Base-by-base conservation (phyloP, 92 coral and sea anemone species). In the Montipora capitata region DNA sequence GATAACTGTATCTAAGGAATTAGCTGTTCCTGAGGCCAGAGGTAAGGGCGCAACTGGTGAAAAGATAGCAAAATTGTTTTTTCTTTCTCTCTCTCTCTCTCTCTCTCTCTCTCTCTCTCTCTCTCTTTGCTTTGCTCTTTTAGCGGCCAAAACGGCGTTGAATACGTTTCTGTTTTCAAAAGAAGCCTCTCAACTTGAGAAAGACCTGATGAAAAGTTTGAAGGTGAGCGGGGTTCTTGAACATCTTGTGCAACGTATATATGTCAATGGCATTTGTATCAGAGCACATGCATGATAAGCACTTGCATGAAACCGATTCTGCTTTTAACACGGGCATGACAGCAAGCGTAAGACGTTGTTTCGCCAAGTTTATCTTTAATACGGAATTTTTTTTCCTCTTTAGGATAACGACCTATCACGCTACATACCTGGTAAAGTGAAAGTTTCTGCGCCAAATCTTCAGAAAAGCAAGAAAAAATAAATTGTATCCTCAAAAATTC, bases 391-490 rank as follows among this genome's bases (percentile, higher is more conserved):
- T 67, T 52, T 49, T 76, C 12, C 5, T 48, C 39, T 84, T 54
- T 83, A 97, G 99, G 99, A 97, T 85, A 94, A 92, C 39, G 99
- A 97, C 78, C 92, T 97, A 4, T 94, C 99, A 0, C 91, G 98
- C 57, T 92, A 94, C 78, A 94, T 97, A 27, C 99, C 99, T 39
- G 99, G 99, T 38, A 95, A 96, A 84, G 99, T 97, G 11, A 97
- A 97, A 86, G 96, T 97, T 63, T 97, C 99, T 10, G 99, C 99
- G 52, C 99, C 99, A 5, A 94, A 97, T 78, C 92, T 97, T 59
- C 98, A 93, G 52, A 97, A 94, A 85, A 85, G 77, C 56, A 97
- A 97, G 94, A 80, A 85, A 69, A 93, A 91, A 76, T 88, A 83
- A 48, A 48, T 48, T 5, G 52, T 5, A 5, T 5, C 52, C 10